Base-by-base conservation (phyloP, 35 echinoderm and acorn worm genomes). In the Anneissia japonica region DNA sequence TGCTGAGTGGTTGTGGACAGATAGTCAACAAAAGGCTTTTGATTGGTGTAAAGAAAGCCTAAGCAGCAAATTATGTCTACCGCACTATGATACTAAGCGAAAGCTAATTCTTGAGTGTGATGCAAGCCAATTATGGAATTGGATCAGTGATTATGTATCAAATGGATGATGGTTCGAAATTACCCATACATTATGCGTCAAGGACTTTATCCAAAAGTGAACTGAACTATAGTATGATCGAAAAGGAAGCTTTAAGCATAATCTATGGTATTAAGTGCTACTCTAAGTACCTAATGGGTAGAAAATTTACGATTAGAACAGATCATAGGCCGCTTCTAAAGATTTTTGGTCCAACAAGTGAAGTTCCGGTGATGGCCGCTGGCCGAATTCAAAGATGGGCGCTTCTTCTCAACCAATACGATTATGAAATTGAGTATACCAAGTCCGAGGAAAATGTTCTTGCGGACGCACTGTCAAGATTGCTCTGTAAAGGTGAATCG, bases 271-370 rank as follows among this genome's bases (percentile, higher is more conserved):
- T 84, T 0, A 89, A 86, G 35, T 81, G 73, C 36, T 93, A 89
- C 31, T 51, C 84, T 38, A 46, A 26, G 31, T 89, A 93, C 79
- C 7, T 93, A 39, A 86, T 79, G 81, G 87, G 83, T n/a, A 39
- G 83, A 6, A 32, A 76, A 0, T 85, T 93, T 74, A 74, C 32
- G 55, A 51, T 89, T 0, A 31, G 74, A 23, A 89, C 91, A 12
- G 87, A 93, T 83, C 91, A 90, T 73, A 89, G 89, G 34, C 83
- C 87, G n/a, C n/a, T n/a, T 7, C 10, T 39, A 31, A 82, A 35
- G 14, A 82, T 82, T 11, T 39, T 82, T 39, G 39, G 39, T 45
- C 80, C 80, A 41, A 82, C 34, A 28, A 37, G 13, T 13, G 37
- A 35, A 14, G 39, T 45, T 2, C 80, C 80, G 13, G 81, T 32